Conservation (phyloP, 2,888 invertebrate species). For the Anagyrus pseudococci region DNA sequence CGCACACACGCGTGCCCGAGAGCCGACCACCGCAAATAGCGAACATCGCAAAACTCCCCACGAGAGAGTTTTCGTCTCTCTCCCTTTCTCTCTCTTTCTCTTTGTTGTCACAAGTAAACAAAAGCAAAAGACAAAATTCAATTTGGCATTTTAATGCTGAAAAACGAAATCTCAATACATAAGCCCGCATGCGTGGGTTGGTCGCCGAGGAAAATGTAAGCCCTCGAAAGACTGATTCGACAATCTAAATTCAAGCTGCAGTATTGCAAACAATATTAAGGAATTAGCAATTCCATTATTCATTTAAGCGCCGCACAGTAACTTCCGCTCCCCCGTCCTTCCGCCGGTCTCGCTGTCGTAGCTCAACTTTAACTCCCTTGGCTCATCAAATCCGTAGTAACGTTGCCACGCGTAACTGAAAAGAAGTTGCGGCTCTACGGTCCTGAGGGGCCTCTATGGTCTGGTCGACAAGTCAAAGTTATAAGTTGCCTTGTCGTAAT, state of each 20-base stretch:
- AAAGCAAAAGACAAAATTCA: conserved; percentile 1
- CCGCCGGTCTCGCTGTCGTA: neutral
- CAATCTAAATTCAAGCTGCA: conserved; percentile 33
- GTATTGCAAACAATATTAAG: conserved; percentile 37
- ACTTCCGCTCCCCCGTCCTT: neutral
- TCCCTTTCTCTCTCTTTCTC: neutral
- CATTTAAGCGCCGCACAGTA: conserved; percentile 24
- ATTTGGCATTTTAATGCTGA: conserved; percentile 1
- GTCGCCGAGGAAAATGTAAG: neutral
- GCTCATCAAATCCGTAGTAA: conserved; percentile 31
- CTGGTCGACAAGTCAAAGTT: no score
- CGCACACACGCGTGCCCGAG: no score
- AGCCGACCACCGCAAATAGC: no score
- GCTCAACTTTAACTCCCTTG: conserved; percentile 35
- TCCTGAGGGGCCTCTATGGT: no score
- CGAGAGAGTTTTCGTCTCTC: no score
- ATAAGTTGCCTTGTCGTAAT: no score
- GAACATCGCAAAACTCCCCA: no score
- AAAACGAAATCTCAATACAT: conserved; percentile 2
- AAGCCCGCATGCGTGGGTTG: neutral
- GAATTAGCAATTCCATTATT: conserved; percentile 37
- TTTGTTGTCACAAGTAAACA: neutral
- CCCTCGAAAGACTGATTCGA: conserved; percentile 9
- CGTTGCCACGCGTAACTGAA: no score
- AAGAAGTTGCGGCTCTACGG: no score